Evolutionary conservation across 2,797 vertebrate species (phyloP).

Genomic region (Sandelia bainsii): DNA sequence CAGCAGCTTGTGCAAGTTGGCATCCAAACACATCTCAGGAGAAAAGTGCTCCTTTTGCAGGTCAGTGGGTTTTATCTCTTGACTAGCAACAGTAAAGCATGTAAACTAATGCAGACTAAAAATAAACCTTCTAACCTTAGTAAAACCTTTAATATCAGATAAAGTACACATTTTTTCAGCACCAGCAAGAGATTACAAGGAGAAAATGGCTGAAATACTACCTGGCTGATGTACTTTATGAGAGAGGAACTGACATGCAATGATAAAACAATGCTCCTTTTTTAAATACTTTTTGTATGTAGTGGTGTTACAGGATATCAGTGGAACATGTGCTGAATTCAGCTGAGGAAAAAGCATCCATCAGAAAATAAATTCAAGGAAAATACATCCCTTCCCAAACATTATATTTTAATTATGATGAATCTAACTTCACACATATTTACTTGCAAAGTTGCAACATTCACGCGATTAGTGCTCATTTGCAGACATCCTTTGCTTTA

Average conservation of each 20-base stretch:
- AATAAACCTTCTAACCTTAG: slow-evolving; percentile 58
- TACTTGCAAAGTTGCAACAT: slow-evolving; percentile 47
- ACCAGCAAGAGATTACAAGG: slow-evolving; percentile 28
- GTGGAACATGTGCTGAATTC: background rate
- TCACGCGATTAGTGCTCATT: slow-evolving; percentile 47
- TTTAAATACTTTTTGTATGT: slow-evolving; percentile 3
- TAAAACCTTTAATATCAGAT: slow-evolving; percentile 35
- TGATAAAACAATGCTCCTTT: background rate
- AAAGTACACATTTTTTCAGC: slow-evolving; percentile 19
- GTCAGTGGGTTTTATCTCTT: slow-evolving; percentile 63
- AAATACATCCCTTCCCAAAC: background rate
- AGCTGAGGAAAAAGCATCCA: background rate
- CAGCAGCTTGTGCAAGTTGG: slow-evolving; percentile 68
- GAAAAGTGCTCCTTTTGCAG: slow-evolving; percentile 60
- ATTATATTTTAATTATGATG: slow-evolving; percentile 28
- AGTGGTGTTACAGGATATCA: background rate
- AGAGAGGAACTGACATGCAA: slow-evolving; percentile 3
- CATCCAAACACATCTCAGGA: slow-evolving; percentile 69
- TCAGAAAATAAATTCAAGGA: background rate
- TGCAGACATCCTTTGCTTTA: slow-evolving; percentile 34
- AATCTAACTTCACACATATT: slow-evolving; percentile 36
- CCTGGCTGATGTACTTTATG: slow-evolving; percentile 15
- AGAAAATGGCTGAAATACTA: slow-evolving; percentile 17
- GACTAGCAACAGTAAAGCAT: slow-evolving; percentile 57
- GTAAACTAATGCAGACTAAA: slow-evolving; percentile 62